Base-by-base conservation (phyloP, 2,888 invertebrate species). In the Drosophila formosana region DNA sequence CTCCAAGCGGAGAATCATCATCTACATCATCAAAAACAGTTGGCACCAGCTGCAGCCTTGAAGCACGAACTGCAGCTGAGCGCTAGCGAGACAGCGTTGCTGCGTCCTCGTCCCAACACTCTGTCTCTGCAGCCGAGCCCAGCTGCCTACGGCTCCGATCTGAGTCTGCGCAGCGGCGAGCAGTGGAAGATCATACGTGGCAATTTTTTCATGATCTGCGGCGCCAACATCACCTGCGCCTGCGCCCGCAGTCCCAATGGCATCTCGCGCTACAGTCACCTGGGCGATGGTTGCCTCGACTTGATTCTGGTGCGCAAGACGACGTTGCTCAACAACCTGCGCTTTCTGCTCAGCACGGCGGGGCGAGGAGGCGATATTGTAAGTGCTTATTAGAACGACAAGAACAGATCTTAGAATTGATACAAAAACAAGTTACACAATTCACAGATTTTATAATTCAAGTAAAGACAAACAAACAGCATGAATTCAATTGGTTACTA, bases 281-380 rank as follows among this genome's bases (percentile, higher is more conserved):
- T 96, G 41, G 96, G 96, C 0, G 96, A 97, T 91, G 97, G 97
- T 30, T 95, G 95, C 89, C 93, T 96, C 66, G 96, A 97, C 92
- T 93, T 97, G 75, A 95, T 97, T 72, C 91, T 97, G 43, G 95
- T 97, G 39, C 94, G 94, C 47, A 95, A 96, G 87, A 96, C 96
- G 23, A 95, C 95, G 23, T 90, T 96, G 62, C 88, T 95, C 41
- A 95, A 96, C 88, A 96, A 95, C 90, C 91, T 96, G 46, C 94
- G 95, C 70, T 94, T 96, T 88, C 92, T 97, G 51, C 90, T 95
- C 32, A 93, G 95, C 72, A 93, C 95, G 52, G 94, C 95, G 52
- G 94, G 94, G 74, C 94, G 94, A 84, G 93, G 93, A 78, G 94
- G 94, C 70, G 94, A 94, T 89, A 94, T 96, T 92, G 96, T 95